These are phyloP conservation scores for Elanoides forficatus DNA, from an alignment of 2,113 vertebrate species.

Conservation along the genomic window DNA sequence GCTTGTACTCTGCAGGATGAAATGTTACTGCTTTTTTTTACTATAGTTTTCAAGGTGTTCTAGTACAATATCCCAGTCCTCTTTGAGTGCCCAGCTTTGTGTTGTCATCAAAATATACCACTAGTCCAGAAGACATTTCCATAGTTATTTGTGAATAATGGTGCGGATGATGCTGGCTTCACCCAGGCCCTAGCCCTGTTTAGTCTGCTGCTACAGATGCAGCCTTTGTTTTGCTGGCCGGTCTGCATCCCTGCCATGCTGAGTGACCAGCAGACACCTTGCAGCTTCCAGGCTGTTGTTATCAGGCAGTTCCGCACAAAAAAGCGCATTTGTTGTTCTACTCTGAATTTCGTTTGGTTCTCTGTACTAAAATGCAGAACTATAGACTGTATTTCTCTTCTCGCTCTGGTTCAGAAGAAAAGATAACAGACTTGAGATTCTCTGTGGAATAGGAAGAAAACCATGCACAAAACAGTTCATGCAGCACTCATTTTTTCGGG, in stretches of 20 bases:
- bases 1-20: neutral
- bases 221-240: neutral
- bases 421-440: neutral
- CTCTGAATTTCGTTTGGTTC: neutral
- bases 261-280: neutral
- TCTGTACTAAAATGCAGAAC: neutral
- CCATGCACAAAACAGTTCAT: neutral
- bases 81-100: neutral
- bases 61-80: neutral
- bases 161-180: neutral
- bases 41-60: neutral
- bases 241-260: rapidly evolving
- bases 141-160: neutral
- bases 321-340: neutral
- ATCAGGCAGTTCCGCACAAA: neutral
- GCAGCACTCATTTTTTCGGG: rapidly evolving
- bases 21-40: neutral
- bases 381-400: neutral
- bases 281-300: neutral
- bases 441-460: neutral
- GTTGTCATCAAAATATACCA: neutral
- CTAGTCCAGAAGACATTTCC: neutral
- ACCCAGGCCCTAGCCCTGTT: neutral
- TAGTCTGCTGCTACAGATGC: neutral
- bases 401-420: neutral